Conservation (phyloP, 2,797 vertebrate species). For the Glyptemys insculpta region DNA sequence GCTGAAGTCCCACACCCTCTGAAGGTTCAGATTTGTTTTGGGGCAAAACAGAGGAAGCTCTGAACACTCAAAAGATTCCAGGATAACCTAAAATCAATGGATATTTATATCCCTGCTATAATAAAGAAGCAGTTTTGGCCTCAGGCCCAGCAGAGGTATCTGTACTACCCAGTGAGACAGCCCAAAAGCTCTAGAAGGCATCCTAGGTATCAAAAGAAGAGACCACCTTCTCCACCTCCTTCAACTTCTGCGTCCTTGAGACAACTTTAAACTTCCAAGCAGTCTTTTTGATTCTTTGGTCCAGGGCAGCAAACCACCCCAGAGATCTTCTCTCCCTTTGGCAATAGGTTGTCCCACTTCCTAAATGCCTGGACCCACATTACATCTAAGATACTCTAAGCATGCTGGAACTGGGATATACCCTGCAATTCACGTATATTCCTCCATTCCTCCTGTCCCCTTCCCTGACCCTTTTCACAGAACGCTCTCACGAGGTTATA, state of each 20-base stretch:
- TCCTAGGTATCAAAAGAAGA: neutral
- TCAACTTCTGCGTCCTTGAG: neutral
- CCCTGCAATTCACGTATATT: neutral
- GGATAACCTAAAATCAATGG: neutral
- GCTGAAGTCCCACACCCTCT: neutral
- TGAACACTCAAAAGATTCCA: neutral
- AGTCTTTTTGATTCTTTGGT: neutral
- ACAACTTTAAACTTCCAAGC: neutral
- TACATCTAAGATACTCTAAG: neutral
- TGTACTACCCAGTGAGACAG: neutral
- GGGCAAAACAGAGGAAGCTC: neutral
- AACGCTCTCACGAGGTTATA: neutral
- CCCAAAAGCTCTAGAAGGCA: neutral
- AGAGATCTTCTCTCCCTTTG: neutral
- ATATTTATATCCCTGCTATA: neutral
- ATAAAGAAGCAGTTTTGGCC: neutral
- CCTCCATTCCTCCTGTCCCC: neutral
- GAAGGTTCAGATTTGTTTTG: neutral
- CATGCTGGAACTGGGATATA: neutral
- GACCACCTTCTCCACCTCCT: neutral
- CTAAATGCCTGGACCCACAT: neutral
- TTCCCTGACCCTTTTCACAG: neutral
- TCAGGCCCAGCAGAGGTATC: neutral
- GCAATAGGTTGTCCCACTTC: neutral
- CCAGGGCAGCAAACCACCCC: neutral